Evolutionary conservation across 2,797 vertebrate species (phyloP), one percentile per base, ranked within the genome.

Genomic region (Phyllotis vaccarum): DNA sequence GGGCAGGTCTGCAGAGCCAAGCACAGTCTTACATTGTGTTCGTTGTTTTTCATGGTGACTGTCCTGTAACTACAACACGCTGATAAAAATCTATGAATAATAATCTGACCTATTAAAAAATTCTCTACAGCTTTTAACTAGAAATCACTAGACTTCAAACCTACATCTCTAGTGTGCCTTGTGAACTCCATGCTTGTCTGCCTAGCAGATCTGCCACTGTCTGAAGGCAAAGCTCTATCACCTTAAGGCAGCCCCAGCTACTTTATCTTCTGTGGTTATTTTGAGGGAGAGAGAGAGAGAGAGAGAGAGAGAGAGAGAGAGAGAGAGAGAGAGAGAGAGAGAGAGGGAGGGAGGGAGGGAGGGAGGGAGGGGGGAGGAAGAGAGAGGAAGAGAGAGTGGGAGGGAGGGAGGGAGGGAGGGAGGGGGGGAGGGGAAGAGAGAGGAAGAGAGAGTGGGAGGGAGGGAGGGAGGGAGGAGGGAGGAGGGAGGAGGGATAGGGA

Each of bases 11-110:
- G 92, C 81, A 89, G 79, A 46, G 70, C 21, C n/a, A 89, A 6
- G 8, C 52, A 5, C 29, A 74, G 24, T 40, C 49, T 22, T 78
- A 2, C 58, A 14, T 31, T 34, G 16, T 16, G 4, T 12, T 64
- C 74, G 22, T 24, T 43, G 52, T 66, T 72, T 72, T 56, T 79
- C 40, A 37, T n/a, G 76, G 43, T 72, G n/a, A 52, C 43, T 85
- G 12, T 66, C 58, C 49, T 70, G 13, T 74, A 85, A 80, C 80
- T 78, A 91, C 81, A 92, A 78, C 58, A 91, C 46, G 87, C 17
- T 54, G 56, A 75, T 92, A 88, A 64, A 90, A 88, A 66, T 83
- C 52, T 91, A 24, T 86, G 46, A 95, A 49, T 86, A 92, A 82
- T 75, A 90, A 83, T n/a, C 17, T 46, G 88, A 43, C 16, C 8